These are phyloP conservation scores for Lepidochitona cinerea DNA, from an alignment of 2,888 invertebrate genomes.

Conservation along the genomic window DNA sequence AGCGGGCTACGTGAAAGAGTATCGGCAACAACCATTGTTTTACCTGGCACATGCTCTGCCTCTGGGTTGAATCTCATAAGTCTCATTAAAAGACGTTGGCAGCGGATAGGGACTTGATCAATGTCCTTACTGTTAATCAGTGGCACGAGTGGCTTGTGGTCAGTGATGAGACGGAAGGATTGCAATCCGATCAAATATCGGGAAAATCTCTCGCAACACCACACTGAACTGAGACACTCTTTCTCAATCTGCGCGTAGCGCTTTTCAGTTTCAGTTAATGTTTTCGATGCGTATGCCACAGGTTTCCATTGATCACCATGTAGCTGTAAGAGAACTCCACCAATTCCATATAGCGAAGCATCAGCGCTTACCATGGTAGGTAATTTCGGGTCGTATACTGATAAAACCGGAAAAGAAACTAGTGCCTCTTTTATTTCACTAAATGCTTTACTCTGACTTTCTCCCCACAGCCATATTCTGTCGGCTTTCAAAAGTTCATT, in stretches of 20 bases:
- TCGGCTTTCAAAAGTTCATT: neutral
- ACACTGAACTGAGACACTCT: constrained; percentile 26
- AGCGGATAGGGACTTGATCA: constrained; percentile 17
- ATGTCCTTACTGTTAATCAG: constrained; percentile 18
- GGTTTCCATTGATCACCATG: constrained; percentile 27
- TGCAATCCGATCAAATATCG: constrained; percentile 20
- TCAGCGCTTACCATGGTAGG: constrained; percentile 40
- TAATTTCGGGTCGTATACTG: constrained; percentile 31
- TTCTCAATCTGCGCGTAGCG: constrained; percentile 23
- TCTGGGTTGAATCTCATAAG: constrained; percentile 16
- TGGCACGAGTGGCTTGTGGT: too few species aligned
- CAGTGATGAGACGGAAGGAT: too few species aligned
- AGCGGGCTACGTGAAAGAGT: neutral
- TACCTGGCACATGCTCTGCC: constrained; percentile 6
- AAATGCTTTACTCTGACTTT: constrained; percentile 31
- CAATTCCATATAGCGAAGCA: constrained; percentile 37
- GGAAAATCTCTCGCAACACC: constrained; percentile 36
- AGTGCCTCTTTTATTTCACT: constrained; percentile 25
- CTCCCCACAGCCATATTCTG: constrained; percentile 28
- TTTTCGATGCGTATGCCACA: constrained; percentile 38
- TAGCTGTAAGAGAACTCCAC: constrained; percentile 31
- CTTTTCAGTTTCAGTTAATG: constrained; percentile 28
- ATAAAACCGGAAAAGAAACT: constrained; percentile 25
- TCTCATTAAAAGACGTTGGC: constrained; percentile 23
- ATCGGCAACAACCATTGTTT: neutral